Percentiles rank a stretch among this genome's conserved stretches.
Evolutionary conservation across 1,140 invertebrate genomes (phyloP).

Genomic region (Doryteuthis pealeii): DNA sequence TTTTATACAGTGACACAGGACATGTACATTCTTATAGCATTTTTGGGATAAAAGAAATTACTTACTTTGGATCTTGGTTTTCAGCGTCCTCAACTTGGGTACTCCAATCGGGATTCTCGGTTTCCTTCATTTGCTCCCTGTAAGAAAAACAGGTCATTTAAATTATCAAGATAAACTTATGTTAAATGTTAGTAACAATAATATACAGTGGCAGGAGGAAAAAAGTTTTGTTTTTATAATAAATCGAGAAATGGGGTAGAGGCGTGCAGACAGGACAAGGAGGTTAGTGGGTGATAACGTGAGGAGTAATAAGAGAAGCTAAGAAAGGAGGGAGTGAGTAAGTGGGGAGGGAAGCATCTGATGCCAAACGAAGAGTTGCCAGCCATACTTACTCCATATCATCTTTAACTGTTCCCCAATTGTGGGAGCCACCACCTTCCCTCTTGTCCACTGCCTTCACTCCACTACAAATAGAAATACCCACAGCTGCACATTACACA

Average conservation of each 20-base stretch:
- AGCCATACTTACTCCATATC: constrained; percentile 63
- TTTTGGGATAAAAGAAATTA: background rate
- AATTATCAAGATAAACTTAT: no score
- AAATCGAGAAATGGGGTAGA: no score
- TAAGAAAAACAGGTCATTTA: no score
- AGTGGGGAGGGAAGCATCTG: no score
- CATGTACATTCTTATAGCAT: no score
- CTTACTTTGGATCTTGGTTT: constrained; percentile 53
- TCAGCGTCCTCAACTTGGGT: constrained; percentile 42
- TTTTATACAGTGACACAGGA: no score
- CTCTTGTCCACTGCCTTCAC: constrained; percentile 92
- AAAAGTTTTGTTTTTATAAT: no score
- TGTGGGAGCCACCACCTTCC: constrained; percentile 89
- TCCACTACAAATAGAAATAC: constrained; percentile 68
- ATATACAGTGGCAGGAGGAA: no score
- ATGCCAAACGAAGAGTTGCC: background rate
- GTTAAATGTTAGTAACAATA: background rate
- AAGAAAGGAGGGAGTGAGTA: no score
- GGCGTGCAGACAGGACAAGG: no score
- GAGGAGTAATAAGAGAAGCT: no score
- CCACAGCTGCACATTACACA: background rate
- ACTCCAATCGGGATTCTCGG: constrained; percentile 44
- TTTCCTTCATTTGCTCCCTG: constrained; percentile 42
- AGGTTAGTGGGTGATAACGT: no score
- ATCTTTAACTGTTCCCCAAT: constrained; percentile 92